These are phyloP conservation scores for Myxocyprinus asiaticus DNA, from an alignment of 2,113 vertebrate species.

Conservation along the genomic window DNA sequence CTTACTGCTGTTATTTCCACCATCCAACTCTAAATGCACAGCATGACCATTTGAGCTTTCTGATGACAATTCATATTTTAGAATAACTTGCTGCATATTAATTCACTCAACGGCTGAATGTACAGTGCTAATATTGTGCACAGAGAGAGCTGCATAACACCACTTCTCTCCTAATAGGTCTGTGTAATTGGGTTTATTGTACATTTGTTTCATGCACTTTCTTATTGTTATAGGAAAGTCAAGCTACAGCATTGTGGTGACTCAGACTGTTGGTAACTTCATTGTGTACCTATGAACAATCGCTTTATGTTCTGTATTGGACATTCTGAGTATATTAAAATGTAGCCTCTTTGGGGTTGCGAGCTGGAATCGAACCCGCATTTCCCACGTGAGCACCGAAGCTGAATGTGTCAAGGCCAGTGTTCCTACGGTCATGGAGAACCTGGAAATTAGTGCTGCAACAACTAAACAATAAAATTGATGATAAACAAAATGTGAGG, in stretches of 20 bases:
- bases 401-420: too few relatives aligned
- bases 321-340: not conserved
- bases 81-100: conserved; percentile 19
- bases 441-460: too few relatives aligned
- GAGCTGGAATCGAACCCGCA: too few relatives aligned
- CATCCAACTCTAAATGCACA: not conserved
- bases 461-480: too few relatives aligned
- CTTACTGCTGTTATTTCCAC: not conserved
- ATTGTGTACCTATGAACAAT: not conserved
- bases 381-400: too few relatives aligned
- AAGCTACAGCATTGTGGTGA: conserved; percentile 1
- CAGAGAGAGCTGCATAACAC: not conserved
- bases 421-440: too few relatives aligned
- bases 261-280: conserved; percentile 12
- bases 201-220: not conserved
- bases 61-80: conserved; percentile 12
- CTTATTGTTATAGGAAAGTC: not conserved
- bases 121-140: not conserved
- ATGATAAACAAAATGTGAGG: too few relatives aligned
- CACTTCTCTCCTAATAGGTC: conserved; percentile 1
- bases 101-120: not conserved
- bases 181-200: not conserved
- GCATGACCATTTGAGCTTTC: conserved; percentile 6
- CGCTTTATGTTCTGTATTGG: not conserved
- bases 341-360: not conserved